phyloP scores from a whole-genome alignment of 2,888 invertebrate genomes.

The Protodeltote pygarga region DNA sequence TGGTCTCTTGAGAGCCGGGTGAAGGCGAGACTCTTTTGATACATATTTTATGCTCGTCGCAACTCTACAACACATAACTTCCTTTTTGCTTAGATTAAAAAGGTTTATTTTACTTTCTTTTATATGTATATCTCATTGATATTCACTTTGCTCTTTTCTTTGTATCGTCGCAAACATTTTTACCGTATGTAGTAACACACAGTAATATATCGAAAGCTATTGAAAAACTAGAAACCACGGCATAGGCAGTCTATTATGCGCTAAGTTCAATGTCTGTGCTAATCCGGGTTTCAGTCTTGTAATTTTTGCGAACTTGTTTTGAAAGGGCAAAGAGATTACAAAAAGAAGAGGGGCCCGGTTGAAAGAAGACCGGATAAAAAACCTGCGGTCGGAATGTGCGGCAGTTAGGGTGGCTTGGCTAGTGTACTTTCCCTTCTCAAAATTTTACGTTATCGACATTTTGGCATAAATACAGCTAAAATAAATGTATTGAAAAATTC shows the following conservation, averaged over 20 bases:
- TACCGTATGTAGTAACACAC: conserved; percentile 2
- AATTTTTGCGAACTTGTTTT: conserved; percentile 71
- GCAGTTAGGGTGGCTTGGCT: conserved; percentile 45
- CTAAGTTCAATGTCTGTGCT: conserved; percentile 44
- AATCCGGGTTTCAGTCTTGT: conserved; percentile 65
- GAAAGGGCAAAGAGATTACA: conserved; percentile 71
- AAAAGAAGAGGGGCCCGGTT: conserved; percentile 65
- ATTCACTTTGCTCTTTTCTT: conserved; percentile 62
- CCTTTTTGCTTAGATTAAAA: conserved; percentile 72
- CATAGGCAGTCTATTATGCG: conserved; percentile 25
- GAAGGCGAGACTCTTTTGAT: conserved; percentile 81
- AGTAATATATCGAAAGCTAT: conserved; percentile 11
- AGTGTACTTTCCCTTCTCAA: conserved; percentile 34
- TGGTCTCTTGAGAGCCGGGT: conserved; percentile 64
- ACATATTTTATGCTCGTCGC: conserved; percentile 83
- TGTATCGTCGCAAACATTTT: conserved; percentile 49
- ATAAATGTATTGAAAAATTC: conserved; percentile 34
- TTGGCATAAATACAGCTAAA: conserved; percentile 35
- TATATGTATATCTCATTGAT: conserved; percentile 60
- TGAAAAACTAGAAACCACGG: conserved; percentile 17
- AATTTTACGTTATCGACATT: conserved; percentile 51
- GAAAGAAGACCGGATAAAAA: conserved; percentile 63
- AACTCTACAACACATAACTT: conserved; percentile 71
- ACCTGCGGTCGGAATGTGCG: conserved; percentile 49
- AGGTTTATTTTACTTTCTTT: conserved; percentile 65